Conservation (phyloP, 2,888 invertebrate genomes). For the Trachelus stipa region DNA sequence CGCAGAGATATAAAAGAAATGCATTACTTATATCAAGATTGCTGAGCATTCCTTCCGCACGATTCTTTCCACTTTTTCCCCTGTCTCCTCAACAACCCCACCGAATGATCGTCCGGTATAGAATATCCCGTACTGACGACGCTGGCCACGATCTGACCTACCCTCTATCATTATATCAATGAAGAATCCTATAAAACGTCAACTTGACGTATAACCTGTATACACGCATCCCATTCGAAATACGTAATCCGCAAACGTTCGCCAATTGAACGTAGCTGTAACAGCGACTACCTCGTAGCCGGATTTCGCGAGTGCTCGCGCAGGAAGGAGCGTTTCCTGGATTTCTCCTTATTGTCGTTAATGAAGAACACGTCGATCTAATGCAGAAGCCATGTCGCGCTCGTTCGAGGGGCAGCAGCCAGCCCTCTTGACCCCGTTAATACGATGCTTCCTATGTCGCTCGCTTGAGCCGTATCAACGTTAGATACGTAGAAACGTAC, state of each 20-base stretch:
- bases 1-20: constrained; percentile 60
- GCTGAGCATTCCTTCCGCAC: constrained; percentile 47
- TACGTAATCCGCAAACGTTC: neutral
- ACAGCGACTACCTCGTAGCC: constrained; percentile 14
- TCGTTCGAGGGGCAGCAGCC: constrained; percentile 29
- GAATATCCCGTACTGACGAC: neutral
- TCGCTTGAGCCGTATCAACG: neutral
- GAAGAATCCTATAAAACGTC: neutral
- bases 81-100: neutral
- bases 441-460: constrained; percentile 26
- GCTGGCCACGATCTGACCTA: neutral
- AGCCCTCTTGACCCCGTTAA: constrained; percentile 55
- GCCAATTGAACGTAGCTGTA: neutral
- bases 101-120: neutral
- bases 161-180: neutral
- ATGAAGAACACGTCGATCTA: constrained; percentile 63
- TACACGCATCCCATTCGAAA: neutral
- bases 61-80: constrained; percentile 11
- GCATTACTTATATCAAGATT: constrained; percentile 64
- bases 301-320: constrained; percentile 47
- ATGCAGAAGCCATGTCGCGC: constrained; percentile 63
- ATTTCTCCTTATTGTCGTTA: constrained; percentile 53
- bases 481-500: constrained; percentile 24
- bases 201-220: neutral
- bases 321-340: constrained; percentile 47